Evolutionary conservation across 1,140 invertebrate species (phyloP).

Genomic region (Dendrolimus punctatus): DNA sequence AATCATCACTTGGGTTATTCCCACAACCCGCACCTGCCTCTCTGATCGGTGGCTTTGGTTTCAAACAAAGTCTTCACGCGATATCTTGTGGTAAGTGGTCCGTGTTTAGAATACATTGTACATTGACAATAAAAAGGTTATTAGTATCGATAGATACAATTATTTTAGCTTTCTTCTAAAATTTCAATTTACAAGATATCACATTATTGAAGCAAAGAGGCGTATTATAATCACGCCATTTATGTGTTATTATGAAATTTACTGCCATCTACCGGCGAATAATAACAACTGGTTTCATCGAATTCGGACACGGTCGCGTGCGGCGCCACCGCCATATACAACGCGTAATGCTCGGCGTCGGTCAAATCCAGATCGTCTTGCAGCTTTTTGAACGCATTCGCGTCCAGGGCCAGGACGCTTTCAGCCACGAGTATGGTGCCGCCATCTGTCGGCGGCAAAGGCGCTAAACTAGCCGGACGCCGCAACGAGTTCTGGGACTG

Average conservation of each 20-base stretch:
- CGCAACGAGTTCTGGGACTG: constrained; percentile 14
- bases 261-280: constrained; percentile 85
- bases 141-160: no score
- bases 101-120: no score
- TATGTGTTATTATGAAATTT: constrained; percentile 68
- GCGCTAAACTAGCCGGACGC: constrained; percentile 26
- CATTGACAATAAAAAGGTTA: no score
- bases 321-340: constrained; percentile 87
- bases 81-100: no score
- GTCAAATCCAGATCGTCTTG: constrained; percentile 76
- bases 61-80: no score
- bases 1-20: no score
- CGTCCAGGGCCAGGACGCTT: constrained; percentile 63
- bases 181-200: neutral
- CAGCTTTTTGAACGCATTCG: constrained; percentile 51
- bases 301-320: constrained; percentile 89
- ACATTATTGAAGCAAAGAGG: neutral
- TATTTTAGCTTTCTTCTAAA: no score
- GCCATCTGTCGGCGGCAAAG: constrained; percentile 41
- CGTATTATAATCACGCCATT: neutral
- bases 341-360: constrained; percentile 88
- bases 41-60: no score
- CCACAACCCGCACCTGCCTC: no score
- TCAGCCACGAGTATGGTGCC: constrained; percentile 63
- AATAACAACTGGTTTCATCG: constrained; percentile 89